Evolutionary conservation across 35 echinoderm and acorn worm genomes (phyloP), one percentile per base, ranked within the genome.

Genomic region (Heliocidaris erythrogramma): DNA sequence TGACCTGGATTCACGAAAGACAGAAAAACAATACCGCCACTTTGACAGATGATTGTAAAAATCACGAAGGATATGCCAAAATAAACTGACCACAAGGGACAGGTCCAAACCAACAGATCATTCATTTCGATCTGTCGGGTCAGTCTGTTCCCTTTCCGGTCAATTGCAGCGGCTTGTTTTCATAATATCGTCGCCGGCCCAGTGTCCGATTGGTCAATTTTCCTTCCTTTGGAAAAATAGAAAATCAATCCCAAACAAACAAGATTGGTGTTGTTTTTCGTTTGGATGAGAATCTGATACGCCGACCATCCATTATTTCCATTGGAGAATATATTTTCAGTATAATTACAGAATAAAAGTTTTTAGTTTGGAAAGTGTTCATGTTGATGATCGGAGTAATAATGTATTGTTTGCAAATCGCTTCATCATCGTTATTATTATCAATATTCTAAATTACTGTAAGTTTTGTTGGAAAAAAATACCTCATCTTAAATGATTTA

Each of bases 71-170:
- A 78, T 78, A 78, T 78, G 65, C 27, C 65, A 21, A 78, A 78
- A 78, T 78, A 78, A 78, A 78, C 65, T 78, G 65, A 78, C 65
- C 65, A 78, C 65, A 78, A 78, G 65, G 65, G 65, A 78, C 65
- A 78, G 65, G 14, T 78, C 27, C 5, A 78, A 78, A n/a, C 65
- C 65, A 7, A 78, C 21, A n/a, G 65, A 78, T 78, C 65, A 24
- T 78, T 78, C 65, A 78, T 21, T 24, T 5, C 5, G 65, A 18
- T n/a, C 27, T n/a, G 65, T 78, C 65, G 65, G 65, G 65, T 27
- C 65, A 78, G 21, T 24, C 27, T 24, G 4, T 78, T 24, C 27
- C n/a, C 65, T 78, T 8, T 78, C 65, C 27, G 21, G 65, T 78
- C 65, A 78, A 78, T 27, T 78, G n/a, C 27, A 78, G 65, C 65